Conservation (phyloP, 2,797 vertebrate species). For the Chaetophractus vellerosus region DNA sequence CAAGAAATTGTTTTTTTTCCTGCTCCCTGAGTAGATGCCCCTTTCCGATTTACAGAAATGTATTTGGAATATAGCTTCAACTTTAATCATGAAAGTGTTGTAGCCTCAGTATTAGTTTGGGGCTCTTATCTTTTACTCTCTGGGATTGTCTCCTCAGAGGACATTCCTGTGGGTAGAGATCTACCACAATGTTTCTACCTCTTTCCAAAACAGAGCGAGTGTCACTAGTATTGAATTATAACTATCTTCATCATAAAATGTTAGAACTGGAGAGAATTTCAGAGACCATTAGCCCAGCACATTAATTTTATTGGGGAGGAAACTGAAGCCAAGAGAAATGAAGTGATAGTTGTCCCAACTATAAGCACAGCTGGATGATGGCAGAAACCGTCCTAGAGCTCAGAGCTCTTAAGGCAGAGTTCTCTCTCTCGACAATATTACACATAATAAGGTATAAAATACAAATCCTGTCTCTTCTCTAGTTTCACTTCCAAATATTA, state of each 20-base stretch:
- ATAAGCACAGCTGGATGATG: background rate
- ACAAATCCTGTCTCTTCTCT: background rate
- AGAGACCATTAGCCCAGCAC: background rate
- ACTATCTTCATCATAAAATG: conserved; percentile 28
- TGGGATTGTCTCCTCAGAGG: background rate
- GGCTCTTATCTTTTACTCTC: background rate
- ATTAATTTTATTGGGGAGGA: conserved; percentile 21
- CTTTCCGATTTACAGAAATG: conserved; percentile 29
- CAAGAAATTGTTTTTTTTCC: conserved; percentile 60
- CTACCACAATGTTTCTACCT: background rate
- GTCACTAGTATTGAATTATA: background rate
- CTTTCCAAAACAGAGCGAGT: background rate
- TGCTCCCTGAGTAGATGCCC: conserved; percentile 18
- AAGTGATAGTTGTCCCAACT: background rate
- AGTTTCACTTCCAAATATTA: conserved; percentile 29
- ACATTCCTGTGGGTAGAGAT: background rate
- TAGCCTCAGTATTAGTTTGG: background rate
- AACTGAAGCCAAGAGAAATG: conserved; percentile 44
- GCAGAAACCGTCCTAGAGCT: background rate
- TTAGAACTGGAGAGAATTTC: background rate
- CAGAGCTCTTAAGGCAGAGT: background rate
- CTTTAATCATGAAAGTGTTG: background rate
- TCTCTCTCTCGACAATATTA: background rate
- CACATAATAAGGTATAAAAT: conserved; percentile 41
- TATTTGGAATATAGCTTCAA: conserved; percentile 7